These are phyloP conservation scores for Gila robusta DNA, from an alignment of 2,797 vertebrate species.

Conservation along the genomic window DNA sequence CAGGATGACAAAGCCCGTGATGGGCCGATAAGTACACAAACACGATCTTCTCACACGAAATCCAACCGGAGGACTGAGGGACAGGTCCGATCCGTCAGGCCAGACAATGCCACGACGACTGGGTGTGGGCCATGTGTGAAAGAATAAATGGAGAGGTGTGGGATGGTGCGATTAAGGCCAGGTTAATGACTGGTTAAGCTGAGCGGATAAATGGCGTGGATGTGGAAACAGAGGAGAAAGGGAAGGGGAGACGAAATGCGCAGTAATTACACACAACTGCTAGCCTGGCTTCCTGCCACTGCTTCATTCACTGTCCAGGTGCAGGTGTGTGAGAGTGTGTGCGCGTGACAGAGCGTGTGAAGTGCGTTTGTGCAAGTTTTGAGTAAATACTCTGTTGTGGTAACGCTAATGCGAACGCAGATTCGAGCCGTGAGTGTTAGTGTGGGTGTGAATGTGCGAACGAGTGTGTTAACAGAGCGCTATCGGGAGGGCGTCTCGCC, in stretches of 20 bases:
- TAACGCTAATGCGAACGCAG: conserved; percentile 42
- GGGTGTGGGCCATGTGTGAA: conserved; percentile 50
- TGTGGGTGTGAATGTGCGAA: conserved; percentile 61
- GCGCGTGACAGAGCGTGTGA: conserved; percentile 38
- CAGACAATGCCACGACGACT: conserved; percentile 51
- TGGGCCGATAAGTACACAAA: conserved; percentile 51
- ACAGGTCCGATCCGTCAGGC: conserved; percentile 48
- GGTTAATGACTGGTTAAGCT: conserved; percentile 89
- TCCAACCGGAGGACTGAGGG: conserved; percentile 20
- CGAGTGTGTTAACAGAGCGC: conserved; percentile 70
- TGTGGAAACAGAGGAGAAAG: conserved; percentile 66
- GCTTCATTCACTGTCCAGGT: conserved; percentile 83
- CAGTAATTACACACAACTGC: conserved; percentile 86
- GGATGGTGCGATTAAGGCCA: conserved; percentile 53
- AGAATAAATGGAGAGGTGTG: conserved; percentile 60
- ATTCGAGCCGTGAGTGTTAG: conserved; percentile 55
- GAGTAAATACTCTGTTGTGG: conserved; percentile 57
- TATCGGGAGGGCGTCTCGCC: conserved; percentile 67
- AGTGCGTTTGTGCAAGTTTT: conserved; percentile 54
- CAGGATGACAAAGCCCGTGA: conserved; percentile 69
- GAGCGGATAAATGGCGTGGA: conserved; percentile 77
- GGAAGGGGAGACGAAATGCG: conserved; percentile 75
- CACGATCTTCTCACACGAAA: conserved; percentile 12
- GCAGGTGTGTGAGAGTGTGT: conserved; percentile 50
- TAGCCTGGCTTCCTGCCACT: conserved; percentile 82